Base-by-base conservation (phyloP, 1,140 invertebrate genomes). In the Megathymus violae region DNA sequence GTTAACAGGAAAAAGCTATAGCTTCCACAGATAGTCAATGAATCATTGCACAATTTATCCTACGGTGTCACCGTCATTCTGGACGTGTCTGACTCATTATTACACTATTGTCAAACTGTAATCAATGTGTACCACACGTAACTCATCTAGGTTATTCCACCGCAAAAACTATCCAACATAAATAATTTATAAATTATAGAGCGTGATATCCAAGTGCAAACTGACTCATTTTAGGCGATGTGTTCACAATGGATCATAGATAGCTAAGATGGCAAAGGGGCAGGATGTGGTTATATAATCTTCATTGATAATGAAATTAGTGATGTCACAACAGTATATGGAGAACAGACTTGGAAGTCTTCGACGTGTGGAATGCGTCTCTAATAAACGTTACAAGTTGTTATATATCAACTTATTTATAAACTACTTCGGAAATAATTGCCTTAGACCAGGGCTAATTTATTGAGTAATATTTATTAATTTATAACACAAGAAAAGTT, bases 221-320 rank as follows among this genome's bases (percentile, higher is more conserved):
- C 31, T 51, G 31, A 51, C 31, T 51, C 47, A 51, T 34, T 34
- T 43, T 31, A 15, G 11, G 14, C 11, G 11, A 48, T 48, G 13
- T 13, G 27, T 10, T 17, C 27, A 22, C 19, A 22, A 22, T 22
- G 5, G 19, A 22, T 22, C 19, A 22, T 22, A 22, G 19, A 22
- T 22, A n/a, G n/a, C n/a, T n/a, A n/a, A n/a, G 19, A 22, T 3
- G 2, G 2, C 19, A 22, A 3, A 22, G 19, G 19, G 19, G 19
- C 19, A 51, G 48, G 31, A 51, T 51, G 48, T 51, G 48, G 48
- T 51, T 16, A 34, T 16, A 13, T 36, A 4, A 10, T 4, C 15
- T 51, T 51, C 27, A n/a, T 36, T 38, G 36, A 51, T 15, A n/a
- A 16, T 38, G n/a, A n/a, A n/a, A n/a, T n/a, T n/a, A n/a, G n/a